Evolutionary conservation across 1,140 invertebrate genomes (phyloP), one percentile per base, ranked within the genome.

Genomic region (Bombus consobrinus): DNA sequence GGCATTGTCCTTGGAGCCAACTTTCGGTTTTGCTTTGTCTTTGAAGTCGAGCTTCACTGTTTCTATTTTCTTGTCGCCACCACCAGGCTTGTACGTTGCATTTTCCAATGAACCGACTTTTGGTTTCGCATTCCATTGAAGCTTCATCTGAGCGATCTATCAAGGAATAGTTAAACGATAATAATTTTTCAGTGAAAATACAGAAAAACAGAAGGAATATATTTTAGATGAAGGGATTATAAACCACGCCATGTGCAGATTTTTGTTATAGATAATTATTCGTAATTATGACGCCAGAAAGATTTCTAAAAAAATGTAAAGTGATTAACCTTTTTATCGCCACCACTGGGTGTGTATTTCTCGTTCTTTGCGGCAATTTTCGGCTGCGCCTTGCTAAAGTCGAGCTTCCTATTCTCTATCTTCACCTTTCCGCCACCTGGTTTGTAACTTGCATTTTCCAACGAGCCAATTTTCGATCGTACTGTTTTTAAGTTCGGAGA

Each of bases 41-140:
- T 98, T 98, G 95, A 99, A 99, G 90, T 98, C 98, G 84, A 99
- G 95, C 94, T 98, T 99, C 10, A 98, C 96, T 1, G 97, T 97
- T 94, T 98, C 98, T 71, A 99, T 98, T 95, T 99, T 99, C 94
- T 98, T 98, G 89, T 98, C 98, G 43, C 98, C 98, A 47, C 98
- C 98, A 59, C 98, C 98, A 3, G 98, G 98, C 93, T 98, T 98
- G 94, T 99, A 97, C 9, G 97, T 96, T n/a, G 98, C 96, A 93
- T 99, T 99, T n/a, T 99, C 98, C 88, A 99, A 95, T 1, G 98
- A 99, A 43, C 98, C 98, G 83, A 99, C 96, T 96, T 99, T 99
- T 34, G 98, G 97, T 95, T 98, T 98, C 1, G 98, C 98, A 90
- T 98, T 98, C 98, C 98, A 99, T 92, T 98, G 97, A 81, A 99